A percentile compares a stretch with the other conserved stretches of the same genome.
phyloP scores from a whole-genome alignment of 2,888 invertebrate species.

The Strigamia transsilvanica region DNA sequence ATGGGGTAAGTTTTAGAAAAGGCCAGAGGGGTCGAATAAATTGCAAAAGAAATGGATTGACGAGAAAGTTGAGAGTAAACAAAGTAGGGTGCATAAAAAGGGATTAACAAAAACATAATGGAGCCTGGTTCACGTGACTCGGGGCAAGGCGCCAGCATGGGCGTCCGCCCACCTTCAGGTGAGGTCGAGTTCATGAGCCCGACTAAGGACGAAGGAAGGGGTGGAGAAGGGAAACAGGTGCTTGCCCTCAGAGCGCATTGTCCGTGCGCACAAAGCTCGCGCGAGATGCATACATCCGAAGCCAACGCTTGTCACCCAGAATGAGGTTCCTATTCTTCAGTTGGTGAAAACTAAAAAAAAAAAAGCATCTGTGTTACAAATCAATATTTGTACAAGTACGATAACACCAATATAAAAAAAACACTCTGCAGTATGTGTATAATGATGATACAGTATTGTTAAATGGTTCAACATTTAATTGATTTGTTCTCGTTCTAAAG shows the following conservation, averaged over 20 bases:
- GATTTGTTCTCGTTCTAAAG: constrained; percentile 31
- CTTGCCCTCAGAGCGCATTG: constrained; percentile 46
- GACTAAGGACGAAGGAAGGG: constrained; percentile 40
- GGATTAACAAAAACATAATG: constrained; percentile 48
- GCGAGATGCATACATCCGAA: constrained; percentile 46
- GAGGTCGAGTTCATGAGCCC: constrained; percentile 48
- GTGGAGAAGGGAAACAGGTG: constrained; percentile 35
- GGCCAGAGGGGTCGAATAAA: constrained; percentile 34
- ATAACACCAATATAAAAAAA: background rate
- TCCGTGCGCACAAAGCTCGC: constrained; percentile 46
- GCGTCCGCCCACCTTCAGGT: constrained; percentile 49
- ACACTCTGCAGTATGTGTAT: background rate
- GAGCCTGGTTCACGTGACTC: constrained; percentile 42
- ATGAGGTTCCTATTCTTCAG: background rate
- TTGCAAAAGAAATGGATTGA: constrained; percentile 8
- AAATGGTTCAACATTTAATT: constrained; percentile 13
- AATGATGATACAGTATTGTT: background rate
- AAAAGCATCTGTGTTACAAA: background rate
- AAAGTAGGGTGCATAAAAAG: constrained; percentile 19
- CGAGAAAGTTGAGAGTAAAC: constrained; percentile 40
- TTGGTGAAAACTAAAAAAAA: background rate
- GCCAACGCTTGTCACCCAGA: constrained; percentile 42
- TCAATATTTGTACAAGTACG: too few species aligned
- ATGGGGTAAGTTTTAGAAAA: background rate
- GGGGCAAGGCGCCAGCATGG: constrained; percentile 44